These are phyloP conservation scores for Sthenelais limicola DNA, from an alignment of 2,888 invertebrate genomes.

Conservation along the genomic window DNA sequence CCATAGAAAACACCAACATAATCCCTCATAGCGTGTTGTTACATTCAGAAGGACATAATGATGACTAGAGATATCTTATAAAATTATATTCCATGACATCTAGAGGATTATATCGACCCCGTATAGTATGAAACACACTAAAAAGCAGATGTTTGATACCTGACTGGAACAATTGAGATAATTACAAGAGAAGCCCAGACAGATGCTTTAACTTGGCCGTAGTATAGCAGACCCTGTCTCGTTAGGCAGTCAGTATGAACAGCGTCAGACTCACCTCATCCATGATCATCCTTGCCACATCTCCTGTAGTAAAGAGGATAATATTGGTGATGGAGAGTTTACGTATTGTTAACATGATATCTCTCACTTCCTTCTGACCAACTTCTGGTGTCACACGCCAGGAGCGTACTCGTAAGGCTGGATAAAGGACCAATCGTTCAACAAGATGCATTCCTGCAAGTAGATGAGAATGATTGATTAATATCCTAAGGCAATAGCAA, in stretches of 20 bases:
- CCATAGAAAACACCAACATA: neutral
- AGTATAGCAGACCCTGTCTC: too few relatives aligned
- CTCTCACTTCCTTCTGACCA: slow-evolving; percentile 32
- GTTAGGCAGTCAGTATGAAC: too few relatives aligned
- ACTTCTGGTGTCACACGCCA: slow-evolving; percentile 39
- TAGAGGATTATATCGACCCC: too few relatives aligned
- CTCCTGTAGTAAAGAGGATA: slow-evolving; percentile 39
- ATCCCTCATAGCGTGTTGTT: neutral
- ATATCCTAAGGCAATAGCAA: too few relatives aligned
- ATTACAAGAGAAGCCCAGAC: too few relatives aligned
- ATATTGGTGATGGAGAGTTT: slow-evolving; percentile 31
- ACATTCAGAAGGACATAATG: neutral
- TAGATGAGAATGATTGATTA: neutral
- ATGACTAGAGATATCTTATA: neutral
- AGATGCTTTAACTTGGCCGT: too few relatives aligned
- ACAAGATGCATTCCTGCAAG: slow-evolving; percentile 39
- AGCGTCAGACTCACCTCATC: slow-evolving; percentile 34
- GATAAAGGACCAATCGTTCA: slow-evolving; percentile 40
- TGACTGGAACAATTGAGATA: too few relatives aligned
- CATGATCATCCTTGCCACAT: slow-evolving; percentile 31
- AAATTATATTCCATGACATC: too few relatives aligned
- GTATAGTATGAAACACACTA: too few relatives aligned
- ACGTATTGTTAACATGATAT: slow-evolving; percentile 38
- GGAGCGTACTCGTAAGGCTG: slow-evolving; percentile 36
- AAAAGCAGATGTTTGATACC: too few relatives aligned